phyloP scores from a whole-genome alignment of 1,140 invertebrate genomes.

The Stegodyphus dumicola region DNA sequence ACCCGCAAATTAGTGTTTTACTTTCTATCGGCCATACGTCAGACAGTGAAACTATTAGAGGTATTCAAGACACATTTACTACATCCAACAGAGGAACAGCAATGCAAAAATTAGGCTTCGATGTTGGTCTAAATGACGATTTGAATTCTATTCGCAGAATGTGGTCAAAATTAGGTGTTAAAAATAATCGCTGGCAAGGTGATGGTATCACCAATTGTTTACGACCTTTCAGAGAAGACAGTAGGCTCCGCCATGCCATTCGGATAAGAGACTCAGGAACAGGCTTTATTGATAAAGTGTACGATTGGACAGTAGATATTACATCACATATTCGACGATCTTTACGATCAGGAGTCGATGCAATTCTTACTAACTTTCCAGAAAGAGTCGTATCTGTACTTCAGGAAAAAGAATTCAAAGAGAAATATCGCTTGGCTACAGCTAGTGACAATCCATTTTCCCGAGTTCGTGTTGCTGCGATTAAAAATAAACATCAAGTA shows the following conservation, averaged over 20 bases:
- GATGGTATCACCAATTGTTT: slow-evolving; percentile 61
- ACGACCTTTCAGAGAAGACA: slow-evolving; percentile 16
- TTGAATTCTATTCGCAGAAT: slow-evolving; percentile 45
- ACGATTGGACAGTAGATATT: slow-evolving; percentile 61
- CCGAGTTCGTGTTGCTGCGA: slow-evolving; percentile 8
- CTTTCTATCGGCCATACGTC: slow-evolving; percentile 50
- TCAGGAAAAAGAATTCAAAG: slow-evolving; percentile 58
- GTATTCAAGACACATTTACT: slow-evolving; percentile 41
- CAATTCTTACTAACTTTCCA: slow-evolving; percentile 61
- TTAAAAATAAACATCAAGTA: background rate
- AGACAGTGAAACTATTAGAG: slow-evolving; percentile 39
- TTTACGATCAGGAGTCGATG: slow-evolving; percentile 58
- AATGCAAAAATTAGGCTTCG: slow-evolving; percentile 43
- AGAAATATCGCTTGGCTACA: slow-evolving; percentile 51
- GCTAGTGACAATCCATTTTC: slow-evolving; percentile 57
- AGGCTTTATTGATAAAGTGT: slow-evolving; percentile 58
- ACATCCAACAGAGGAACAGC: slow-evolving; percentile 23
- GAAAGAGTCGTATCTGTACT: slow-evolving; percentile 54
- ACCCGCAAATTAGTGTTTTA: slow-evolving; percentile 41
- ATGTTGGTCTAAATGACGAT: slow-evolving; percentile 55
- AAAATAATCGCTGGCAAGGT: slow-evolving; percentile 55
- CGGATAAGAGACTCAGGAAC: slow-evolving; percentile 32
- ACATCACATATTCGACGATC: slow-evolving; percentile 35
- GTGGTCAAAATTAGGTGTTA: slow-evolving; percentile 40
- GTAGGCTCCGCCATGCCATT: slow-evolving; percentile 36